phyloP scores from a whole-genome alignment of 2,797 vertebrate species.

The Anisognathus igniventris region DNA sequence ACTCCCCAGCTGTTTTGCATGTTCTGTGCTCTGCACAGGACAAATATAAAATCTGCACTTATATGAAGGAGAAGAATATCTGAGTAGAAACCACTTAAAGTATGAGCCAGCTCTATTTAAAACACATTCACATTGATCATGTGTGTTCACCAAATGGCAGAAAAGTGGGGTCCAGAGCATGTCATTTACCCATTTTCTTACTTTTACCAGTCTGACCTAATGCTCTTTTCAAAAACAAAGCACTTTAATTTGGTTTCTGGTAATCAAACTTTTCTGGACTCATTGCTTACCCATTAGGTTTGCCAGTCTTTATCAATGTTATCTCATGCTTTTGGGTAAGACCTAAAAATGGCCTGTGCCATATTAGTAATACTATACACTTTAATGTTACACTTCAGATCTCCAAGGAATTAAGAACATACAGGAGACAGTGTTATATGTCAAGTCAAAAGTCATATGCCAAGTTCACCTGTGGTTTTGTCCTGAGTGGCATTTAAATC shows the following conservation, averaged over 20 bases:
- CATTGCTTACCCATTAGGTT: neutral
- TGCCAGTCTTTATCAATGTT: neutral
- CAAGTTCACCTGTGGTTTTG: neutral
- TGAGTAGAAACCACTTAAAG: slow-evolving; percentile 25
- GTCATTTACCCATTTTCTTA: slow-evolving; percentile 14
- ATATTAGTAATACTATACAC: neutral
- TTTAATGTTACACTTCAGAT: neutral
- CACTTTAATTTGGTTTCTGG: neutral
- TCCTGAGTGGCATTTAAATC: neutral
- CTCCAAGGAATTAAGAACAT: neutral
- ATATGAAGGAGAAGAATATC: slow-evolving; percentile 36
- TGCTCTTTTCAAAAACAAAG: slow-evolving; percentile 2
- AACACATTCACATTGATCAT: slow-evolving; percentile 29
- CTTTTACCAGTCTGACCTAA: neutral
- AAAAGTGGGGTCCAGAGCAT: neutral
- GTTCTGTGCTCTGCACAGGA: slow-evolving; percentile 15
- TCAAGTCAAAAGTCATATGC: neutral
- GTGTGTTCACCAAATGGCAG: slow-evolving; percentile 19
- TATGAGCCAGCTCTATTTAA: slow-evolving; percentile 36
- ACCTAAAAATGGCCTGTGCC: neutral
- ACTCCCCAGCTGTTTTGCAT: slow-evolving; percentile 24
- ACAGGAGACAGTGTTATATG: neutral
- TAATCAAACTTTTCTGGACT: neutral
- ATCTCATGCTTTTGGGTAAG: neutral
- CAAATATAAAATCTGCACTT: slow-evolving; percentile 41